Percentiles rank a stretch among this genome's conserved stretches.
Evolutionary conservation across 2,113 vertebrate genomes (phyloP).

Genomic region (Oriolus oriolus): DNA sequence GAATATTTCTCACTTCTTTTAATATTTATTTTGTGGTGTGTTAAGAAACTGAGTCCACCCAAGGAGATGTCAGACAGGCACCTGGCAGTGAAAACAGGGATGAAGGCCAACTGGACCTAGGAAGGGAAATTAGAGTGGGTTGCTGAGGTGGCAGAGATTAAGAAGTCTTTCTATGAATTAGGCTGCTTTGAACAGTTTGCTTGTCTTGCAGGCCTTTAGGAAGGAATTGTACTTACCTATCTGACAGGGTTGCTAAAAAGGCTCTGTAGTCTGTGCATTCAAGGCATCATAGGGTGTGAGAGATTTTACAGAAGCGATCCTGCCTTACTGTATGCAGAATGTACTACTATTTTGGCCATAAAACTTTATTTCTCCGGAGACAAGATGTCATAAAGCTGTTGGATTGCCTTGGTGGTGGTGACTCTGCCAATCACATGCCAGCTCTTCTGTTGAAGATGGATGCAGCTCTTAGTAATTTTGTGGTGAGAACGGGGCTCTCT

Average conservation of each 20-base stretch:
- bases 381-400: background rate
- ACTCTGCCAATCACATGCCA: background rate
- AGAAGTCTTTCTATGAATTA: background rate
- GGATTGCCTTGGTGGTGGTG: background rate
- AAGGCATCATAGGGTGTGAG: background rate
- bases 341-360: background rate
- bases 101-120: background rate
- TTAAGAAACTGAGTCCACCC: background rate
- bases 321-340: background rate
- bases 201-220: background rate
- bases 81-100: background rate
- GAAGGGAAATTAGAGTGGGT: background rate
- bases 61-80: background rate
- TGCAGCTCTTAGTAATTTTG: background rate
- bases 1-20: background rate
- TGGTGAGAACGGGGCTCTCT: background rate
- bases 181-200: background rate
- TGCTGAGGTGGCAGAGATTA: background rate
- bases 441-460: background rate
- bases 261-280: background rate
- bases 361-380: background rate
- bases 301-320: background rate
- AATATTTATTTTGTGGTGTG: background rate
- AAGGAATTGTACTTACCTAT: background rate
- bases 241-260: background rate